Conservation (phyloP, 2,113 vertebrate species). For the Corydoras sp. region DNA sequence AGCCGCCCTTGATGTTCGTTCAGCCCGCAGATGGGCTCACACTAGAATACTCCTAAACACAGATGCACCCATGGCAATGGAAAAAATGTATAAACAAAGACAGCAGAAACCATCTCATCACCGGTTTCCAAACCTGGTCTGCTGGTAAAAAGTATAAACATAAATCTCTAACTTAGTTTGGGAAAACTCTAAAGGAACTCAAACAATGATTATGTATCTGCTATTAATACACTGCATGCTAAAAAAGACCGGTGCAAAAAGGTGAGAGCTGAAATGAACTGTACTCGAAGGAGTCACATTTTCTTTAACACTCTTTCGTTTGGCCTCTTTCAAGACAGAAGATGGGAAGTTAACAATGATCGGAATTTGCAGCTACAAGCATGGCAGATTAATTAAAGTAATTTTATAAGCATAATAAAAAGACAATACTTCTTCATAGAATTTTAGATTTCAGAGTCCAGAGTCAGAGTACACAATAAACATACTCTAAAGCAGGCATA, state of each 20-base stretch:
- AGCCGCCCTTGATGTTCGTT: conserved; percentile 48
- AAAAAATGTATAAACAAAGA: conserved; percentile 19
- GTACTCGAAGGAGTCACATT: too few relatives aligned
- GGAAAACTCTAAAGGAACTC: conserved; percentile 17
- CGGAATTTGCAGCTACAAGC: too few relatives aligned
- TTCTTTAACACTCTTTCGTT: too few relatives aligned
- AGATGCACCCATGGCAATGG: conserved; percentile 6
- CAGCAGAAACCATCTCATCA: conserved; percentile 10
- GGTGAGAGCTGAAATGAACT: too few relatives aligned
- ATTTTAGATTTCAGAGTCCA: too few relatives aligned
- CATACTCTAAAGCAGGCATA: too few relatives aligned
- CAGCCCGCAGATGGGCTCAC: conserved; percentile 45
- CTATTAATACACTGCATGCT: not conserved
- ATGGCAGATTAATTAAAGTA: too few relatives aligned
- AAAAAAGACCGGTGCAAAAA: not conserved
- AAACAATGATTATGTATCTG: not conserved
- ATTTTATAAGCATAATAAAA: too few relatives aligned
- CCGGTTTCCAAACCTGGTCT: not conserved
- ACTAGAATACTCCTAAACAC: conserved; percentile 8
- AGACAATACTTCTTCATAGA: too few relatives aligned
- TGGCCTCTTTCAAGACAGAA: too few relatives aligned
- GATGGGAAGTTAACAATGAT: too few relatives aligned
- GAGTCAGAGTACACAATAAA: too few relatives aligned
- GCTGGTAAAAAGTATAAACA: not conserved
- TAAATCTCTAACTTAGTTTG: not conserved